Evolutionary conservation across 2,888 invertebrate genomes (phyloP).

Genomic region (Drosophila lacicola): DNA sequence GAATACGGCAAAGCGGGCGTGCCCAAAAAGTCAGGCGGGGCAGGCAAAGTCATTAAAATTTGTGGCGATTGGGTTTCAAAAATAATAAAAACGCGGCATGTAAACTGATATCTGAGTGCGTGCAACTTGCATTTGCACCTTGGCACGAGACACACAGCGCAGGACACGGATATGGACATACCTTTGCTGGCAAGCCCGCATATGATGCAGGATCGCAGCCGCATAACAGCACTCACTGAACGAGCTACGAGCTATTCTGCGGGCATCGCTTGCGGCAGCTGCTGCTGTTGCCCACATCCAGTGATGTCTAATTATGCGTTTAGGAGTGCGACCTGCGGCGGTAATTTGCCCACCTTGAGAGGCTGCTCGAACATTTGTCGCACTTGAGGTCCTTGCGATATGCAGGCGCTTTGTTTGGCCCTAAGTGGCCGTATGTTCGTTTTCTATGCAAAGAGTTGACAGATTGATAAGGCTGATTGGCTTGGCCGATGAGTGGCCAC

Average conservation of each 20-base stretch:
- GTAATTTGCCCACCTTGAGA: constrained; percentile 76
- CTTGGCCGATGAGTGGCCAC: constrained; percentile 48
- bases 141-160: constrained; percentile 65
- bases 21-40: constrained; percentile 60
- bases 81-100: constrained; percentile 48
- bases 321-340: constrained; percentile 64
- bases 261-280: constrained; percentile 53
- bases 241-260: constrained; percentile 60
- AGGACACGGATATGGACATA: constrained; percentile 37
- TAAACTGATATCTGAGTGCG: constrained; percentile 67
- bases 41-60: constrained; percentile 67
- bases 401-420: constrained; percentile 67
- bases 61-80: constrained; percentile 65
- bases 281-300: constrained; percentile 18
- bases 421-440: constrained; percentile 67
- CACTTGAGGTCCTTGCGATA: constrained; percentile 37
- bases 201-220: constrained; percentile 34
- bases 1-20: constrained; percentile 60
- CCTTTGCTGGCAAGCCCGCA: constrained; percentile 66
- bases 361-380: constrained; percentile 45
- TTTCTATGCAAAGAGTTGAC: constrained; percentile 60
- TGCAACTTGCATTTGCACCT: constrained; percentile 71
- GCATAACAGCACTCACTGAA: constrained; percentile 41
- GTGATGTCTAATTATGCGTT: constrained; percentile 54
- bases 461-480: constrained; percentile 72